Evolutionary conservation across 2,797 vertebrate species (phyloP).

Genomic region (Macrochelys suwanniensis): DNA sequence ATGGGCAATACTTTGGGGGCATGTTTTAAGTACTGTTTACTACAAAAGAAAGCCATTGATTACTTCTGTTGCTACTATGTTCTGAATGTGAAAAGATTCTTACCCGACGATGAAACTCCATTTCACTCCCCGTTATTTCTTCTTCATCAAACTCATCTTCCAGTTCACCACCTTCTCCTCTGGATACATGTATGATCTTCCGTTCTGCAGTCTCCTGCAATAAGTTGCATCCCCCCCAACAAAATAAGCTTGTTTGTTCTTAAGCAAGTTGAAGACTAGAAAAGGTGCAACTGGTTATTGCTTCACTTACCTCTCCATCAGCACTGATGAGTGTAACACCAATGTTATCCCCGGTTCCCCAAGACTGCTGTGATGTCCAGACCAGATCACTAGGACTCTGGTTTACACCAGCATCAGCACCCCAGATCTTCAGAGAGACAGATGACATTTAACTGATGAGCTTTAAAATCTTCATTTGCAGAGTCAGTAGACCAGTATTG

Average conservation of each 20-base stretch:
- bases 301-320: conserved; percentile 81
- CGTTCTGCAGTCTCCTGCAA: conserved; percentile 85
- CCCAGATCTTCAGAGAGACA: conserved; percentile 86
- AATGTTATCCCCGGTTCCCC: conserved; percentile 80
- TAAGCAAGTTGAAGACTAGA: background rate
- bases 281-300: background rate
- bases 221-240: background rate
- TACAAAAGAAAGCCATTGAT: background rate
- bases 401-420: conserved; percentile 78
- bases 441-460: background rate
- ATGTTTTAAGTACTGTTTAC: background rate
- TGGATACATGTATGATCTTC: conserved; percentile 71
- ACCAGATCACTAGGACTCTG: conserved; percentile 81
- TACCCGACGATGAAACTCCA: conserved; percentile 82
- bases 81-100: background rate
- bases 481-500: background rate
- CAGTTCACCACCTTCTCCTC: conserved; percentile 73
- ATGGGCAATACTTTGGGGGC: background rate
- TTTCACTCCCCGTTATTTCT: conserved; percentile 73
- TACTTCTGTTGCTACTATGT: background rate
- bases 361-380: conserved; percentile 83
- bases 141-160: conserved; percentile 80
- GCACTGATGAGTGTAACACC: conserved; percentile 83
- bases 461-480: background rate
- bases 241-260: background rate